phyloP scores from a whole-genome alignment of 2,888 invertebrate species.

The Margaritifera margaritifera region DNA sequence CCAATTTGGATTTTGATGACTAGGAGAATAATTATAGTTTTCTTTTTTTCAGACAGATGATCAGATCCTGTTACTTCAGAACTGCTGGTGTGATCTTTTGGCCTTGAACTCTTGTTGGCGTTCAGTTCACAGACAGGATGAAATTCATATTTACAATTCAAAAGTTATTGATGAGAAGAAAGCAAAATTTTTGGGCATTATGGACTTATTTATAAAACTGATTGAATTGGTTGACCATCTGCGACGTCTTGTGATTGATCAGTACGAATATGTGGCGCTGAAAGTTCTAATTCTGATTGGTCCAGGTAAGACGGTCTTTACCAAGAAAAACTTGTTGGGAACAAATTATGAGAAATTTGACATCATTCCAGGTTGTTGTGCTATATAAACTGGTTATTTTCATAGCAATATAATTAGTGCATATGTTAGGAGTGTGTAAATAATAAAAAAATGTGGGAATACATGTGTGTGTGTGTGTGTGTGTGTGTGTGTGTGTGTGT shows the following conservation, averaged over 20 bases:
- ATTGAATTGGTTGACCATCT: constrained; percentile 94
- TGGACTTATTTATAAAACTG: constrained; percentile 93
- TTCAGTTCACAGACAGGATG: constrained; percentile 87
- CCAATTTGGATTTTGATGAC: not conserved
- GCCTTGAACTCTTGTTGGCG: constrained; percentile 79
- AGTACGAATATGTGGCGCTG: constrained; percentile 96
- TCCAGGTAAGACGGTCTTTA: constrained; percentile 80
- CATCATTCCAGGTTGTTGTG: too few species aligned
- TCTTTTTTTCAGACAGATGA: constrained; percentile 88
- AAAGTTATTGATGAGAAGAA: constrained; percentile 77
- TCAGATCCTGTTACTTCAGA: constrained; percentile 95
- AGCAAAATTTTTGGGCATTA: constrained; percentile 77
- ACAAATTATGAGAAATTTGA: too few species aligned
- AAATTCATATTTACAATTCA: constrained; percentile 54
- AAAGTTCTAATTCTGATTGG: constrained; percentile 94
- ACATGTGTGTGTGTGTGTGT: too few species aligned
- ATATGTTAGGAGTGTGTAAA: too few species aligned
- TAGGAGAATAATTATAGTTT: not conserved
- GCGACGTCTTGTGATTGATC: constrained; percentile 89
- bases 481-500: too few species aligned
- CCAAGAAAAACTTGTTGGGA: too few species aligned
- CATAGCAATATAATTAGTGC: too few species aligned
- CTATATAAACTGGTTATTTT: too few species aligned
- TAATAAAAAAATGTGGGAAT: too few species aligned
- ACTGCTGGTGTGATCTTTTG: constrained; percentile 89